Percentiles rank a stretch among this genome's conserved stretches.
These are phyloP conservation scores for Neoscelio sp. DNA, from an alignment of 2,888 invertebrate genomes.

Conservation along the genomic window DNA sequence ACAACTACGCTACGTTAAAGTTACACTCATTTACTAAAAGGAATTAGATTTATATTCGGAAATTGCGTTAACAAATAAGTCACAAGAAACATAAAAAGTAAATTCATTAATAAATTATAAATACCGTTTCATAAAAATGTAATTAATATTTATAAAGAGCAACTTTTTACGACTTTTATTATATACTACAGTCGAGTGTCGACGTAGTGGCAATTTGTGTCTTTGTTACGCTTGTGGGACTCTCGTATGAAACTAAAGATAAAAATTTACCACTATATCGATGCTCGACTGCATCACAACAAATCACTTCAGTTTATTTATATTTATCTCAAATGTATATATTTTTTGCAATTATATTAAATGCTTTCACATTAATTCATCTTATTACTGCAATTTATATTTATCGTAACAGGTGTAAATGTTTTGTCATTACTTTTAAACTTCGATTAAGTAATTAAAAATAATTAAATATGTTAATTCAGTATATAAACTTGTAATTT, in stretches of 20 bases:
- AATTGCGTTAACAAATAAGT: conserved; percentile 8
- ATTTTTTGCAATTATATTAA: conserved; percentile 26
- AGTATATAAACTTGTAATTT: no score
- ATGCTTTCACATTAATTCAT: conserved; percentile 16
- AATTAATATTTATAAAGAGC: conserved; percentile 2
- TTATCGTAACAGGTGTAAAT: conserved; percentile 20
- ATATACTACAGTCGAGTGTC: no score
- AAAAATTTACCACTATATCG: no score
- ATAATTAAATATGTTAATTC: conserved; percentile 23
- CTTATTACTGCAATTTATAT: conserved; percentile 24
- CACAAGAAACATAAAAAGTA: conserved; percentile 2
- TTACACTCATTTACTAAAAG: conserved; percentile 48
- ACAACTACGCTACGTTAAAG: neutral
- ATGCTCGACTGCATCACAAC: conserved; percentile 1
- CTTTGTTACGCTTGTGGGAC: no score
- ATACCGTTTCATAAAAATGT: conserved; percentile 8
- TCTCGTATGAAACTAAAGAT: no score
- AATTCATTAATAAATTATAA: conserved; percentile 24
- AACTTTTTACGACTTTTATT: no score
- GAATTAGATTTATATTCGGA: conserved; percentile 22
- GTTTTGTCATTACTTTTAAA: conserved; percentile 15
- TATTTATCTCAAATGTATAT: conserved; percentile 4
- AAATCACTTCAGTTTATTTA: conserved; percentile 7
- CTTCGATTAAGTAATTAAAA: conserved; percentile 41
- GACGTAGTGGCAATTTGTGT: no score